Percentiles rank a stretch among this genome's conserved stretches.
phyloP scores from a whole-genome alignment of 1,140 invertebrate species.

The Nomia melanderi region DNA sequence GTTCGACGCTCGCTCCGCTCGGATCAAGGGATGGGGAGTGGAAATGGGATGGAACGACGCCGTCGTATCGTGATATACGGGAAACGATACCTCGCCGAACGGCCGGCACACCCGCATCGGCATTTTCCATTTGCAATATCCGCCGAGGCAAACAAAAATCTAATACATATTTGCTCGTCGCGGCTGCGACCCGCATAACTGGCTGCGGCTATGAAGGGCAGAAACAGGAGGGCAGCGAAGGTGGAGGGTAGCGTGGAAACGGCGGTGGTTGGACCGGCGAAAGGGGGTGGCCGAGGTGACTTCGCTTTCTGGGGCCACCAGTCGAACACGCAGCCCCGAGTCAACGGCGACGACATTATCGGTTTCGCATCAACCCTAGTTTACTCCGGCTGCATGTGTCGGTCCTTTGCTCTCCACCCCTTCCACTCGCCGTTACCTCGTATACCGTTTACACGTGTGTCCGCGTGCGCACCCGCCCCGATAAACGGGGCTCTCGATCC shows the following conservation, averaged over 20 bases:
- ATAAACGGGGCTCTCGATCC: not conserved
- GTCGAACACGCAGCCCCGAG: slow-evolving; percentile 42
- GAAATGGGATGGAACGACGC: not conserved
- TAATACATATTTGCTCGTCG: slow-evolving; percentile 59
- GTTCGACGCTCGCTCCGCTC: not conserved
- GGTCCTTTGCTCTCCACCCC: slow-evolving; percentile 26
- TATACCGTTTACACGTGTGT: slow-evolving; percentile 5
- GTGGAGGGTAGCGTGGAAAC: not conserved
- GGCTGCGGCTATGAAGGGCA: slow-evolving; percentile 7
- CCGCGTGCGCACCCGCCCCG: not conserved
- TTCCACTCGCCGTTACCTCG: slow-evolving; percentile 16
- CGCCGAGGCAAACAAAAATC: slow-evolving; percentile 59
- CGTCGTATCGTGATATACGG: slow-evolving; percentile 35
- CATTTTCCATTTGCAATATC: slow-evolving; percentile 59
- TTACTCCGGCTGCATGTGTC: slow-evolving; percentile 55
- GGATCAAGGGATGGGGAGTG: not conserved
- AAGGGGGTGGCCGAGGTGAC: slow-evolving; percentile 11
- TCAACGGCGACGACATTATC: slow-evolving; percentile 70
- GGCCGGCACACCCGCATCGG: slow-evolving; percentile 11
- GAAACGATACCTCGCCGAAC: not conserved
- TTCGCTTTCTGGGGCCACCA: slow-evolving; percentile 37
- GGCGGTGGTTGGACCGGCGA: not conserved
- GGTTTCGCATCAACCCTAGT: slow-evolving; percentile 75
- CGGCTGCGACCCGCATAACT: slow-evolving; percentile 48
- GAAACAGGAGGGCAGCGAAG: not conserved